Conservation (phyloP, 2,797 vertebrate species). For the Tokudaia muenninki region DNA sequence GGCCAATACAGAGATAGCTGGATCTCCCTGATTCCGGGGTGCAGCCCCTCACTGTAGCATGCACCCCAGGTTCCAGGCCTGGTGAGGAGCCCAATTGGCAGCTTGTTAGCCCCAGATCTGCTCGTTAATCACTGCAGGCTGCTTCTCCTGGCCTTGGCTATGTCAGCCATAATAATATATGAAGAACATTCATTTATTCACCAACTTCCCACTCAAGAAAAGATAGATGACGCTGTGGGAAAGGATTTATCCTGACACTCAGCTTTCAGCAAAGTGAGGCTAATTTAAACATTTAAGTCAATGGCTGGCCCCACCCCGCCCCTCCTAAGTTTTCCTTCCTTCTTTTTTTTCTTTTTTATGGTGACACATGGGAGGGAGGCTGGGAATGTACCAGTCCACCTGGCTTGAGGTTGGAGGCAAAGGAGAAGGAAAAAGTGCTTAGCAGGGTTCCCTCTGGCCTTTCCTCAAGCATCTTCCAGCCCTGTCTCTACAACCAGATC, state of each 20-base stretch:
- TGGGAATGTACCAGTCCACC: not conserved
- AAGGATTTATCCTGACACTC: slow-evolving; percentile 79
- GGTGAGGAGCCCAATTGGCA: not conserved
- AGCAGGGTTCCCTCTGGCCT: not conserved
- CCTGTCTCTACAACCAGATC: not conserved
- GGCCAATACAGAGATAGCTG: not conserved
- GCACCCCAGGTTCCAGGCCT: not conserved
- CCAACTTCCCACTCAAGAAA: slow-evolving; percentile 78
- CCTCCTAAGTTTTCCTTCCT: slow-evolving; percentile 10
- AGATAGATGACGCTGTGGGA: slow-evolving; percentile 68
- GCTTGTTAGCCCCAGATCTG: slow-evolving; percentile 73
- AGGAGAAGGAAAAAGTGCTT: not conserved
- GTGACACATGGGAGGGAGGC: not conserved
- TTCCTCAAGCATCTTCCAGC: not conserved
- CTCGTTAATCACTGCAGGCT: slow-evolving; percentile 79
- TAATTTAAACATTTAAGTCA: slow-evolving; percentile 82
- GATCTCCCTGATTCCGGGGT: not conserved
- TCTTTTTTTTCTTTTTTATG: slow-evolving; percentile 64
- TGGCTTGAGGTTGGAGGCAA: not conserved
- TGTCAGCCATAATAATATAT: slow-evolving; percentile 81
- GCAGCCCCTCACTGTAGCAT: not conserved
- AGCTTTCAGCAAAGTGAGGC: slow-evolving; percentile 80
- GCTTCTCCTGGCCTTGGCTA: slow-evolving; percentile 74
- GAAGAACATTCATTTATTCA: slow-evolving; percentile 82
- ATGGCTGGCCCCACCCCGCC: slow-evolving; percentile 19